Conservation (phyloP, 2,113 vertebrate genomes). For the Gallinago undulata region DNA sequence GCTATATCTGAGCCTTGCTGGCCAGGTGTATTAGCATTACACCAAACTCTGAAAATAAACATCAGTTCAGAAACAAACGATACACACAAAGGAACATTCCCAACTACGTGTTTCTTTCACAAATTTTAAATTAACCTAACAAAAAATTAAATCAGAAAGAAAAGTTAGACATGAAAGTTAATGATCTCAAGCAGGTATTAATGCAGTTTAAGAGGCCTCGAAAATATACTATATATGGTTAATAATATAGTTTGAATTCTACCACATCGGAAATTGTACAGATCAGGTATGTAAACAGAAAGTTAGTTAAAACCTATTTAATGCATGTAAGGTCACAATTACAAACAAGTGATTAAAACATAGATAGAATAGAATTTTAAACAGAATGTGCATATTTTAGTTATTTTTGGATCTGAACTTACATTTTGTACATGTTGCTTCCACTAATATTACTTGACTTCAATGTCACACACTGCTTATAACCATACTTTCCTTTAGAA, state of each 20-base stretch:
- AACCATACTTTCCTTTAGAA: background rate
- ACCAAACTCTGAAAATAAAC: background rate
- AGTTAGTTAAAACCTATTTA: conserved; percentile 61
- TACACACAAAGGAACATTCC: conserved; percentile 23
- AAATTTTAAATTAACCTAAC: background rate
- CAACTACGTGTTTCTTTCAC: background rate
- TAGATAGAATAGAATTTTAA: too few species aligned
- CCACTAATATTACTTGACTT: background rate
- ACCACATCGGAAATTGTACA: conserved; percentile 35
- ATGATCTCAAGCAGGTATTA: conserved; percentile 44
- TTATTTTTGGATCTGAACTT: background rate
- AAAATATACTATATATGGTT: conserved; percentile 11
- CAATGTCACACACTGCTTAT: background rate
- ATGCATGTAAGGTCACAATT: conserved; percentile 59
- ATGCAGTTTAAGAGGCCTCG: conserved; percentile 8
- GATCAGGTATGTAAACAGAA: conserved; percentile 30
- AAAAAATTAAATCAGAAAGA: conserved; percentile 2
- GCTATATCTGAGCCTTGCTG: background rate
- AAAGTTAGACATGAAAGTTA: conserved; percentile 66
- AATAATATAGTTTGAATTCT: conserved; percentile 58
- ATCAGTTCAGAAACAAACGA: conserved; percentile 52
- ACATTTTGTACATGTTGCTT: background rate
- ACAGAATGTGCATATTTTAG: background rate
- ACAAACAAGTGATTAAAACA: background rate
- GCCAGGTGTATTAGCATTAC: too few species aligned